These are phyloP conservation scores for Eupeodes luniger DNA, from an alignment of 2,888 invertebrate genomes.

Conservation along the genomic window DNA sequence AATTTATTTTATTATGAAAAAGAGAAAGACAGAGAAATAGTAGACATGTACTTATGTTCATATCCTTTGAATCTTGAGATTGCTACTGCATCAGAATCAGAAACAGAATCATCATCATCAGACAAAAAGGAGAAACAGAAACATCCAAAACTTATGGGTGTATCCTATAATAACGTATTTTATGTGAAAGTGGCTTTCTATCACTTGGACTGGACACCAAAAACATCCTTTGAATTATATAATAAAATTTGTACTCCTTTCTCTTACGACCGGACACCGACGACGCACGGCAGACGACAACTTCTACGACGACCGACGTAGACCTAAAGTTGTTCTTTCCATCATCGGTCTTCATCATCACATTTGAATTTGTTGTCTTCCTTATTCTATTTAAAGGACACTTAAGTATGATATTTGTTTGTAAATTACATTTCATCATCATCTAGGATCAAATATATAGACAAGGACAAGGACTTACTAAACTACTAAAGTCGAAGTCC, in stretches of 20 bases:
- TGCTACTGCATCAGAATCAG: too few species aligned
- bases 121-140: too few species aligned
- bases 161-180: too few species aligned
- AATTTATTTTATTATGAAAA: not conserved
- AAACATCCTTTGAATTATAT: not conserved
- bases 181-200: too few species aligned
- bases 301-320: too few species aligned
- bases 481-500: too few species aligned
- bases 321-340: constrained; percentile 8
- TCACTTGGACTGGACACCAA: not conserved
- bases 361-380: not conserved
- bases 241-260: not conserved
- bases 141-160: too few species aligned
- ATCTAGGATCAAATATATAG: constrained; percentile 12
- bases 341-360: not conserved
- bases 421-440: constrained; percentile 24
- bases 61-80: too few species aligned
- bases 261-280: too few species aligned
- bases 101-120: too few species aligned
- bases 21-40: not conserved
- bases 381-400: not conserved
- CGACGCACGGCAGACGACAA: too few species aligned
- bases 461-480: not conserved
- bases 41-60: not conserved
- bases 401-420: constrained; percentile 18